A percentile compares a stretch with the other conserved stretches of the same genome.
Conservation (phyloP, 1,140 invertebrate species). For the Drosophila biarmipes region DNA sequence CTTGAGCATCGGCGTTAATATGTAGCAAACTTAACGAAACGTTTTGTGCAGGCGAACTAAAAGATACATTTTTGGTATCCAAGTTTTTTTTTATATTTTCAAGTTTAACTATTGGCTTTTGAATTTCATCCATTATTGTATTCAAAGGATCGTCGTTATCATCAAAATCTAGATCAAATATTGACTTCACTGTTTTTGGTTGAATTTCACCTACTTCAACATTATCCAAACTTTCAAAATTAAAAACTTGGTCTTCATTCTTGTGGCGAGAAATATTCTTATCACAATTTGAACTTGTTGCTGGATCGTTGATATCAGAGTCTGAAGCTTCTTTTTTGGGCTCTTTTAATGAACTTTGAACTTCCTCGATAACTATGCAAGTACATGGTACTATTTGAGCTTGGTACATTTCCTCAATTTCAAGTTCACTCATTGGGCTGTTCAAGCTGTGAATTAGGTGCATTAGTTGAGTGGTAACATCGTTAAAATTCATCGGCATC, state of each 20-base stretch:
- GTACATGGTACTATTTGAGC: slow-evolving; percentile 70
- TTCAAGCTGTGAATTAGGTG: slow-evolving; percentile 56
- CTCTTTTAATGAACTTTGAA: not conserved
- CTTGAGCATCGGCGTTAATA: not conserved
- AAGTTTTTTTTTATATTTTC: slow-evolving; percentile 6
- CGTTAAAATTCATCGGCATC: slow-evolving; percentile 19
- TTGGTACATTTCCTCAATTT: slow-evolving; percentile 54
- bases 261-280: not conserved
- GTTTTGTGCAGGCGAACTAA: not conserved
- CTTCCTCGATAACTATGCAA: slow-evolving; percentile 61
- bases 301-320: not conserved
- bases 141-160: slow-evolving; percentile 73
- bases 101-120: slow-evolving; percentile 1
- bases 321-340: slow-evolving; percentile 2
- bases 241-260: not conserved
- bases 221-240: not conserved
- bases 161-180: slow-evolving; percentile 79
- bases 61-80: not conserved
- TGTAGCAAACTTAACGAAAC: not conserved
- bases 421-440: slow-evolving; percentile 39
- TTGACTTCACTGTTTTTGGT: slow-evolving; percentile 66
- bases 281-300: not conserved
- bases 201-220: slow-evolving; percentile 12
- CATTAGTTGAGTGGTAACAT: slow-evolving; percentile 65
- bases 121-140: slow-evolving; percentile 57